phyloP scores from a whole-genome alignment of 2,797 vertebrate species.

The Rallus crepitans region DNA sequence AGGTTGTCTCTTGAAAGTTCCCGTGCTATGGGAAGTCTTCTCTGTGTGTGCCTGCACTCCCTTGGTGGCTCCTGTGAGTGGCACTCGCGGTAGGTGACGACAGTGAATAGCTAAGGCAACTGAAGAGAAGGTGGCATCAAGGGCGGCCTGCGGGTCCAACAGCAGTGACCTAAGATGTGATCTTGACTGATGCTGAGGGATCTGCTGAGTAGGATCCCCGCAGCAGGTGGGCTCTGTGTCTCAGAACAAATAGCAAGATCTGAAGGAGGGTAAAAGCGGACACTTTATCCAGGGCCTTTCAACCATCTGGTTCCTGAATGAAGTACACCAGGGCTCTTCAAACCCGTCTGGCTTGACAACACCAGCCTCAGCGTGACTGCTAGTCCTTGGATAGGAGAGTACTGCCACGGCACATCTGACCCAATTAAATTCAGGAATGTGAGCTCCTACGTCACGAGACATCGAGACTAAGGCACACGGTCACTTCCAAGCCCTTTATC shows the following conservation, averaged over 20 bases:
- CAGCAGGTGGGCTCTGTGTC: not conserved
- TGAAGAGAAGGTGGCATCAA: not conserved
- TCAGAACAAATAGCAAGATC: not conserved
- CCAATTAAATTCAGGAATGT: not conserved
- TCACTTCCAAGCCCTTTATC: not conserved
- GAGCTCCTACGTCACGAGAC: not conserved
- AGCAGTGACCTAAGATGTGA: not conserved
- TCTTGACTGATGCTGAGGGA: not conserved
- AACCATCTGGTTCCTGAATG: not conserved
- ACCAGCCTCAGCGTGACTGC: not conserved
- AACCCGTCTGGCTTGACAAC: not conserved
- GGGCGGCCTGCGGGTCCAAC: not conserved
- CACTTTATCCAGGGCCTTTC: not conserved
- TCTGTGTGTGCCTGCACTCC: not conserved
- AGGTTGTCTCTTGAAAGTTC: not conserved
- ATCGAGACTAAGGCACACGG: not conserved
- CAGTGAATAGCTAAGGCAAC: not conserved
- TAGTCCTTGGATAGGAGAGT: not conserved
- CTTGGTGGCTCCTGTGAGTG: not conserved
- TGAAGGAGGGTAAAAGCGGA: rapidly evolving
- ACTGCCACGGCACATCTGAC: not conserved
- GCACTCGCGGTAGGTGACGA: not conserved
- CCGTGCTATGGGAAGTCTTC: not conserved
- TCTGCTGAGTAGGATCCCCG: not conserved
- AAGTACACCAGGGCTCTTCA: not conserved